These are phyloP conservation scores for Thymallus thymallus DNA, from an alignment of 2,113 vertebrate genomes.

Conservation along the genomic window DNA sequence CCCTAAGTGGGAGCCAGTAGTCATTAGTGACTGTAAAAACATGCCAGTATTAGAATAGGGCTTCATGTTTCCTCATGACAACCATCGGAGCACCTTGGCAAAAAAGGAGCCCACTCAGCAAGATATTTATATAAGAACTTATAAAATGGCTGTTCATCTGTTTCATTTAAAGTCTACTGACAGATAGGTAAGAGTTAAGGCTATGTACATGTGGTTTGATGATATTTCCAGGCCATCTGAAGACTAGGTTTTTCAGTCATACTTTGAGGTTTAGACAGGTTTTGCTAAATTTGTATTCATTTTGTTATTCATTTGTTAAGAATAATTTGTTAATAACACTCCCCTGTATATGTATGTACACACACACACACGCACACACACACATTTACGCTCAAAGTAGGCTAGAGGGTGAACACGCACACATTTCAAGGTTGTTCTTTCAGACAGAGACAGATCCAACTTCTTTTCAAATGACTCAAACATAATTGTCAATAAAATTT, in stretches of 20 bases:
- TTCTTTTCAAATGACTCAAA: constrained; percentile 49
- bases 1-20: constrained; percentile 53
- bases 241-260: not conserved
- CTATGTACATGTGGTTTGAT: not conserved
- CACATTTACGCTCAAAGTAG: constrained; percentile 16
- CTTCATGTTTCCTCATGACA: constrained; percentile 44
- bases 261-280: no score
- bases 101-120: constrained; percentile 26
- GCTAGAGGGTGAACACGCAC: constrained; percentile 44
- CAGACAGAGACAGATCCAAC: constrained; percentile 42
- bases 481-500: constrained; percentile 70
- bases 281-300: no score
- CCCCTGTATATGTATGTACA: no score
- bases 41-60: constrained; percentile 40
- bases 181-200: not conserved
- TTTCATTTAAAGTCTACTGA: constrained; percentile 27
- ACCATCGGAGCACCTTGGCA: constrained; percentile 29
- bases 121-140: constrained; percentile 49
- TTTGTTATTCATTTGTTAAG: no score
- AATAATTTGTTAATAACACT: no score
- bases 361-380: constrained; percentile 13
- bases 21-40: constrained; percentile 53
- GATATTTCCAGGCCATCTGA: not conserved
- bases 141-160: constrained; percentile 27
- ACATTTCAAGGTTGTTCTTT: constrained; percentile 63